Evolutionary conservation across 2,113 vertebrate species (phyloP).

Genomic region (Odocoileus virginianus): DNA sequence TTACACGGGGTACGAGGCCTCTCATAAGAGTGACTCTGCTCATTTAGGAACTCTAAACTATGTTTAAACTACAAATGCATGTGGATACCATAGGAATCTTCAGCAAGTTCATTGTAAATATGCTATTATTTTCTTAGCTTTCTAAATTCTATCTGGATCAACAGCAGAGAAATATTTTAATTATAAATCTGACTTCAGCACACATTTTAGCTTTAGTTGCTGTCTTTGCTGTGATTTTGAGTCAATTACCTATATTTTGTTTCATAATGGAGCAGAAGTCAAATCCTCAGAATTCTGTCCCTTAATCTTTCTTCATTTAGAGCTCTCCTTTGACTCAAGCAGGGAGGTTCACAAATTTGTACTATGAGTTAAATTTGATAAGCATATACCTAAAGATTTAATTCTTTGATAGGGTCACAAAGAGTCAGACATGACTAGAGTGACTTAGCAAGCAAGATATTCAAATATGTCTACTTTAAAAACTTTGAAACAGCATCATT

Average conservation of each 20-base stretch:
- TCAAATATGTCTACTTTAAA: not conserved
- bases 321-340: not conserved
- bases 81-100: not conserved
- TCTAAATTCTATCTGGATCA: not conserved
- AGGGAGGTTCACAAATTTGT: not conserved
- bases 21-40: not conserved
- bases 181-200: constrained; percentile 8
- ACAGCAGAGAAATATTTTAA: not conserved
- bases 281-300: not conserved
- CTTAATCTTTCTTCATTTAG: not conserved
- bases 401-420: not conserved
- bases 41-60: not conserved
- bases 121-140: not conserved
- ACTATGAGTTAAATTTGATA: not conserved
- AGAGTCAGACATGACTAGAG: not conserved
- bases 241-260: not conserved
- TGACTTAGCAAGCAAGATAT: not conserved
- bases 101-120: not conserved
- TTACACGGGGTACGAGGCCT: not conserved
- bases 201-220: not conserved
- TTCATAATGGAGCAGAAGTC: not conserved
- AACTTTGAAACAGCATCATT: not conserved
- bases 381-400: not conserved
- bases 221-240: not conserved
- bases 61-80: not conserved